Evolutionary conservation across 2,888 invertebrate species (phyloP), one percentile per base, ranked within the genome.

Genomic region (Cremastinae sp.): DNA sequence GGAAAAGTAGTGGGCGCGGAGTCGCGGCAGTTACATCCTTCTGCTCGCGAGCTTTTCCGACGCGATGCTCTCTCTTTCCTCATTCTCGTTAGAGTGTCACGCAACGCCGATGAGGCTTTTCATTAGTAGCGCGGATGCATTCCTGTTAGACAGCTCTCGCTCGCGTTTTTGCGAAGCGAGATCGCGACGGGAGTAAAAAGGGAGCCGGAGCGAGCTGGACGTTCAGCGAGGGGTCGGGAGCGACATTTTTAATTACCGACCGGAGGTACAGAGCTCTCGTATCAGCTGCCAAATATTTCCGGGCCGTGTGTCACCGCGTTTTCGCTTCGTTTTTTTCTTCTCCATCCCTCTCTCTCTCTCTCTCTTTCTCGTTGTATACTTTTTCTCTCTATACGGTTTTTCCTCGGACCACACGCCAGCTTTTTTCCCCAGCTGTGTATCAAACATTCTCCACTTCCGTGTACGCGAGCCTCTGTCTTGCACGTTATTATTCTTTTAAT

Each of bases 241-340:
- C 87, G 88, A 87, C 87, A 89, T 87, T 89, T 89, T 89, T 89
- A 89, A 89, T 89, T 89, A 88, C 85, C 85, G 84, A 84, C 84
- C 85, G 86, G 87, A 87, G 87, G 84, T 86, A 84, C 84, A 79
- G 80, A 80, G 79, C 80, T 81, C 84, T 82, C 84, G 83, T 86
- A 88, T 88, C 88, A 86, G 83, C 87, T 89, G 89, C 88, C 89
- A 88, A 89, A 88, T 88, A 87, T 87, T 88, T 88, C 86, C 88
- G 86, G 83, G 76, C 84, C 78, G 78, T 79, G 79, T 86, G 86
- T 88, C 86, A 85, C 84, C 82, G 83, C 78, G 80, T 53, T 65
- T 58, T 69, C 43, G 34, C 58, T 69, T 65, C 74, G 70, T 73
- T 73, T 71, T 62, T 66, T 70, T 54, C 76, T 77, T 74, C 75